phyloP scores from a whole-genome alignment of 2,797 vertebrate genomes.

The Xenops minutus region DNA sequence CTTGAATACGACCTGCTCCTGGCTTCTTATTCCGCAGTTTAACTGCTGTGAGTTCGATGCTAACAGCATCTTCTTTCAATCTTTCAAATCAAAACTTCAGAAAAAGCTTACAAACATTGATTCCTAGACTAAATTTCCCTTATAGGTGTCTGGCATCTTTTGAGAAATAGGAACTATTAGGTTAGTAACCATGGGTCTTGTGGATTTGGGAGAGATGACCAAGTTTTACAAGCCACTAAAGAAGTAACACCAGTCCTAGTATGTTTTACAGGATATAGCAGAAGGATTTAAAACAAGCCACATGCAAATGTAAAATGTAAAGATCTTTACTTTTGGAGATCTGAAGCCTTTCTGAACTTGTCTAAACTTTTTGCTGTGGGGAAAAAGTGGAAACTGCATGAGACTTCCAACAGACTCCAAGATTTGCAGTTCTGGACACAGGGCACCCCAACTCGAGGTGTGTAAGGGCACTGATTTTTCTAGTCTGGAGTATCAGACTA shows the following conservation, averaged over 20 bases:
- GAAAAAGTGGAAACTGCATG: background rate
- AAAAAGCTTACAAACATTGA: background rate
- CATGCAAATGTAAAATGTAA: background rate
- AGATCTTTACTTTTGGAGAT: background rate
- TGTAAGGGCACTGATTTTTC: background rate
- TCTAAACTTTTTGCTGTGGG: background rate
- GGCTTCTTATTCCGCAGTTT: background rate
- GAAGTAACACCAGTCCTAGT: background rate
- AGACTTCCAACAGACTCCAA: background rate
- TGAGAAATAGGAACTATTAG: background rate
- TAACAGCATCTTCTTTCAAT: background rate
- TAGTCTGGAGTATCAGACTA: background rate
- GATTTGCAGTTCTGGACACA: background rate
- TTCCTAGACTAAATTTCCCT: background rate
- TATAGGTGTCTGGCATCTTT: background rate
- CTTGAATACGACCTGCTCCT: background rate
- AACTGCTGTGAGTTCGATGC: background rate
- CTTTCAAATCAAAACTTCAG: background rate
- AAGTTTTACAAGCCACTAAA: slow-evolving; percentile 31
- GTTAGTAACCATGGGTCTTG: background rate
- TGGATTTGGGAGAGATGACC: background rate
- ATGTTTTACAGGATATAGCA: background rate
- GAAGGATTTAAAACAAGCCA: background rate
- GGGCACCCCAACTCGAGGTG: background rate
- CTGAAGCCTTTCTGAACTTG: background rate